Conservation (phyloP, 2,113 vertebrate species). For the Syrrhaptes paradoxus region DNA sequence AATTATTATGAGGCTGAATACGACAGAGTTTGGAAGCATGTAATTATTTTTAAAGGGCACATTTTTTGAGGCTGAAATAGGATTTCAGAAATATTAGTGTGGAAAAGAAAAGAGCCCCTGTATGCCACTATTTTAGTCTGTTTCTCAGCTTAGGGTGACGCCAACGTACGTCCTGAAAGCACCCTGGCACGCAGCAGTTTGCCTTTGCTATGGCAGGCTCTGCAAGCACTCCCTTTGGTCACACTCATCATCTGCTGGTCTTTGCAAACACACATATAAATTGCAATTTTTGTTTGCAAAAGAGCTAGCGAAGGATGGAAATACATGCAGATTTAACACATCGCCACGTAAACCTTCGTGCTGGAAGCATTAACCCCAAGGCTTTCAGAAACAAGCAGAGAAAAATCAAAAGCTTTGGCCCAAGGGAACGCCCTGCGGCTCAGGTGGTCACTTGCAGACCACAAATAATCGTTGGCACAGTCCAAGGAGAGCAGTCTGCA, state of each 20-base stretch:
- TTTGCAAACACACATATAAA: neutral
- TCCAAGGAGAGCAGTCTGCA: neutral
- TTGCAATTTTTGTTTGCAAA: neutral
- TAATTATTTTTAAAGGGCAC: neutral
- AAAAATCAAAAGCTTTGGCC: neutral
- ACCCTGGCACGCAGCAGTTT: neutral
- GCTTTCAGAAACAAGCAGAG: neutral
- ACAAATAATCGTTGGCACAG: neutral
- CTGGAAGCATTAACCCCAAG: neutral
- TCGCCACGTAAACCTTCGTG: accelerated
- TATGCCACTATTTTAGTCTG: neutral
- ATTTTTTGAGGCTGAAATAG: neutral
- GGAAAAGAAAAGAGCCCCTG: neutral
- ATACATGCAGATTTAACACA: neutral
- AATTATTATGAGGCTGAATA: neutral
- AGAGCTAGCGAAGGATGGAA: neutral
- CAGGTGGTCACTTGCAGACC: neutral
- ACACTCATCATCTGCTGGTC: neutral
- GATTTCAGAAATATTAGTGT: neutral
- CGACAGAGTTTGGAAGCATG: neutral
- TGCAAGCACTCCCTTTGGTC: accelerated
- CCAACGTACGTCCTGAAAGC: neutral
- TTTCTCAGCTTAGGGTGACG: neutral
- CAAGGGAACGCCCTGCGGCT: neutral
- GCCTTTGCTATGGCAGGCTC: neutral